Conservation (phyloP, 2,888 invertebrate species). For the Drosophila demipolita region DNA sequence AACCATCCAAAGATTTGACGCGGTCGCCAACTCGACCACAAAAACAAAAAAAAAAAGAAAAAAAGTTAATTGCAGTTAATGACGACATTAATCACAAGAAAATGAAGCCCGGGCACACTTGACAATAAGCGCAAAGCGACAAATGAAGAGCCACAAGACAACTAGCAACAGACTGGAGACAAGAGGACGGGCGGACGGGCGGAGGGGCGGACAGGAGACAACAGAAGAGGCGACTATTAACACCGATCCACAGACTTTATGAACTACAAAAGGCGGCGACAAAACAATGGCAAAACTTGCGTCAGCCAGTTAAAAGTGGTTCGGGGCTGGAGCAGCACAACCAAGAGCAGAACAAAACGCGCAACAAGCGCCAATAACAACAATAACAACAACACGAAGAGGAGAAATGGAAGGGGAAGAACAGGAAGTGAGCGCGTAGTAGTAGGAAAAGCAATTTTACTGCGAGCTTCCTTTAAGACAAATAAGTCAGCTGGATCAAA, state of each 20-base stretch:
- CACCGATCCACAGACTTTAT: constrained; percentile 72
- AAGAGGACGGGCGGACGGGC: constrained; percentile 5
- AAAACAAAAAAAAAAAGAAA: constrained; percentile 34
- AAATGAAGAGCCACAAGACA: constrained; percentile 66
- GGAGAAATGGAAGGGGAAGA: constrained; percentile 25
- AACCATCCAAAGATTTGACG: constrained; percentile 73
- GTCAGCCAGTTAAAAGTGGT: constrained; percentile 54
- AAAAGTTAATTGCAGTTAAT: constrained; percentile 84
- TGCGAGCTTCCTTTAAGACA: constrained; percentile 83
- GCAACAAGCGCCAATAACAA: constrained; percentile 48
- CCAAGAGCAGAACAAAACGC: constrained; percentile 35
- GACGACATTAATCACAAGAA: constrained; percentile 84
- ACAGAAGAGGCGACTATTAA: constrained; percentile 73
- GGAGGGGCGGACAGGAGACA: constrained; percentile 22
- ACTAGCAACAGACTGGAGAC: constrained; percentile 2
- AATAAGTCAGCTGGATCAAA: constrained; percentile 83
- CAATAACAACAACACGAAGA: constrained; percentile 30
- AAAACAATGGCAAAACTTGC: constrained; percentile 69
- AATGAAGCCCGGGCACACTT: constrained; percentile 76
- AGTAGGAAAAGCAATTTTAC: constrained; percentile 82
- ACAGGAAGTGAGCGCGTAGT: constrained; percentile 73
- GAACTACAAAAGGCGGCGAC: constrained; percentile 47
- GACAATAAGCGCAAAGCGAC: constrained; percentile 79
- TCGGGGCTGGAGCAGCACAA: constrained; percentile 2
- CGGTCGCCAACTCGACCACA: constrained; percentile 59